Conservation (phyloP, 2,888 invertebrate genomes). For the Calliopum simillimum region DNA sequence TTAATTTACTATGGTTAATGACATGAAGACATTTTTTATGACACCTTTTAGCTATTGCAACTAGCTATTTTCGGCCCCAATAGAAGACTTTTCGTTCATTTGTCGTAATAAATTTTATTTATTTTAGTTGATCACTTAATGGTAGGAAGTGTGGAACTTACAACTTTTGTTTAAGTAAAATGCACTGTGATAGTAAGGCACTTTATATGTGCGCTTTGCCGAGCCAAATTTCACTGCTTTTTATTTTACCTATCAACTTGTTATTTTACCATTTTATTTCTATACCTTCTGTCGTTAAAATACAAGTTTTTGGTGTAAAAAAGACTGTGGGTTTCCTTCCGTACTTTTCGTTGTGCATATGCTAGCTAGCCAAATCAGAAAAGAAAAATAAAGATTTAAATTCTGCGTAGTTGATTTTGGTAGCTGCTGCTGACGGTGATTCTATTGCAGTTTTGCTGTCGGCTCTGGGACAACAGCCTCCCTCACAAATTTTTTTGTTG, state of each 20-base stretch:
- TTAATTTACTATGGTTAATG: no score
- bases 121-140: no score
- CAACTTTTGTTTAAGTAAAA: no score
- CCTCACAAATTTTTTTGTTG: slow-evolving; percentile 11
- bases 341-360: slow-evolving; percentile 1
- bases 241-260: background rate
- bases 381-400: no score
- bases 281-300: background rate
- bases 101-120: no score
- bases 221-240: background rate
- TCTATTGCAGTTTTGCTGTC: slow-evolving; percentile 6
- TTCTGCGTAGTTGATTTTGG: slow-evolving; percentile 10
- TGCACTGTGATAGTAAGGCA: no score
- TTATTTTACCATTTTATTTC: background rate
- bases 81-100: no score
- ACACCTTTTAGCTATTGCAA: no score
- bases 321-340: slow-evolving; percentile 23
- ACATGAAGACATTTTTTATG: no score
- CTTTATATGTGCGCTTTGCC: no score
- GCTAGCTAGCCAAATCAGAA: background rate
- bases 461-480: background rate
- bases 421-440: slow-evolving; percentile 2
- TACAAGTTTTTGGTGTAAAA: background rate
- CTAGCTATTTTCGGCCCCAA: no score
- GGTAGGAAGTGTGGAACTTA: no score